Base-by-base conservation (phyloP, 2,888 invertebrate genomes). In the Plagodis dolabraria region DNA sequence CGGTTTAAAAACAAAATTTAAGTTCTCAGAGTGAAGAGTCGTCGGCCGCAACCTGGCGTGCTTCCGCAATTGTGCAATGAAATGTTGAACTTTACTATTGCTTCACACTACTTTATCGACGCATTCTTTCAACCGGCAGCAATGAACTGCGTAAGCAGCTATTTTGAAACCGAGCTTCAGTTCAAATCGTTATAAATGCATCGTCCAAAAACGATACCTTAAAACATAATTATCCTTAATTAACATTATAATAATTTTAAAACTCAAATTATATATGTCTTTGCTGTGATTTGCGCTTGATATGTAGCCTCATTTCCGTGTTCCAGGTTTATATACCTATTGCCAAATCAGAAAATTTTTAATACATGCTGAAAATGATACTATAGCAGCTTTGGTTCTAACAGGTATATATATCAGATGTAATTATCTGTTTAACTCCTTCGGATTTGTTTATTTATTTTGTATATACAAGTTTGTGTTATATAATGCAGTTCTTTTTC, bases 321-420 rank as follows among this genome's bases (percentile, higher is more conserved):
- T 80, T 80, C 74, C 71, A 76, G 66, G 72, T 71, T 67, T 63
- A 65, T 63, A n/a, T 22, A 22, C 22, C 22, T 22, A 68, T 59
- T 82, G 84, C 84, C 86, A 86, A 85, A 69, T 86, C 88, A 86
- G 88, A 85, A 86, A 80, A 80, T 80, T 75, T 75, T 87, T 86
- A 87, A 86, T 79, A 70, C 68, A 79, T 65, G 22, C 22, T 69
- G 65, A 72, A 72, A 74, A 72, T 74, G 71, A 67, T 68, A 60
- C 69, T 73, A 70, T 68, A 65, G 64, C 73, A 69, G 70, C 73
- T 72, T 73, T 65, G 63, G 73, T 71, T 65, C 65, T 52, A 49
- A 59, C 56, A 51, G 33, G 53, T 50, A 47, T 10, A 47, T 44
- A 54, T 63, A 57, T 54, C 49, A 38, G 54, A 59, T 57, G 43